Evolutionary conservation across 2,113 vertebrate species (phyloP).

Genomic region (Trinectes maculatus): DNA sequence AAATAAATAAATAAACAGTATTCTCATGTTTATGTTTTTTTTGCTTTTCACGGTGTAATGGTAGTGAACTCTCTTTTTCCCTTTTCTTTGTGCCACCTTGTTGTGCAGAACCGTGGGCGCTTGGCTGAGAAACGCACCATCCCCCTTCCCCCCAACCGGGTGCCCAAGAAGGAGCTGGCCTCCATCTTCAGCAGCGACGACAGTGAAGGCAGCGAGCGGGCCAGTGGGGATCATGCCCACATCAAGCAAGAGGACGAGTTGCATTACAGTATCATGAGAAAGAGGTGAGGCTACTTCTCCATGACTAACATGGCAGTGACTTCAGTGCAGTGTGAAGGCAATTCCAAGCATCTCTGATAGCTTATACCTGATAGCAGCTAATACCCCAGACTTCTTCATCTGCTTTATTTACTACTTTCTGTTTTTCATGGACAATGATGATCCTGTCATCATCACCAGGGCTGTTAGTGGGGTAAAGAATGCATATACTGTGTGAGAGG

Average conservation of each 20-base stretch:
- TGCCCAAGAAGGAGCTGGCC: constrained; percentile 92
- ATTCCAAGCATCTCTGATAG: background rate
- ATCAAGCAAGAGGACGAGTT: constrained; percentile 93
- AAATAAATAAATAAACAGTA: background rate
- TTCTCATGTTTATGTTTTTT: constrained; percentile 1
- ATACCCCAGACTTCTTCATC: background rate
- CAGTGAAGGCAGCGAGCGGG: constrained; percentile 87
- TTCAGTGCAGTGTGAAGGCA: background rate
- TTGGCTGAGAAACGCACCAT: constrained; percentile 96
- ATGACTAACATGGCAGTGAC: background rate
- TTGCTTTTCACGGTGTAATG: background rate
- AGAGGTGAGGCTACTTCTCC: constrained; percentile 84
- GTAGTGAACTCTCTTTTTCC: constrained; percentile 17
- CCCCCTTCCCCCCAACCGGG: constrained; percentile 86
- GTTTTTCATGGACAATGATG: background rate
- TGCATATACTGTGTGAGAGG: background rate
- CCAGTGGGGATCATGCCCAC: constrained; percentile 86
- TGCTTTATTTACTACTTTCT: background rate
- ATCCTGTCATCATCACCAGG: background rate
- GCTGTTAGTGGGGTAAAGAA: constrained; percentile 6
- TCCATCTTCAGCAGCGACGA: constrained; percentile 91
- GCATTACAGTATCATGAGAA: constrained; percentile 95
- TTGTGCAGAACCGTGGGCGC: constrained; percentile 92
- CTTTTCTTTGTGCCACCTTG: constrained; percentile 39
- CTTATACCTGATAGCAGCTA: background rate